phyloP scores from a whole-genome alignment of 1,140 invertebrate species.

The Homalodisca vitripennis region DNA sequence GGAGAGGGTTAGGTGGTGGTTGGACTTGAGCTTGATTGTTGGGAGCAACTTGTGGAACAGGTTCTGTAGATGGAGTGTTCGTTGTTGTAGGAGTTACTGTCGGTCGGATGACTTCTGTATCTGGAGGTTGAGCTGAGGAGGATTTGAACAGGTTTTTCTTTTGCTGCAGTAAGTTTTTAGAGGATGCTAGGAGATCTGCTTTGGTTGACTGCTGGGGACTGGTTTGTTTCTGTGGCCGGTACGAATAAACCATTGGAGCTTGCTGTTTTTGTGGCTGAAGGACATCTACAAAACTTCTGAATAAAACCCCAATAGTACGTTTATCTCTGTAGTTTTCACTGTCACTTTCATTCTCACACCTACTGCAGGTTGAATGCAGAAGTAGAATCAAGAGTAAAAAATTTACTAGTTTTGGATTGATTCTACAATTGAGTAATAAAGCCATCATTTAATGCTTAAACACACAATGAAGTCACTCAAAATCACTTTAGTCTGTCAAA shows the following conservation, averaged over 20 bases:
- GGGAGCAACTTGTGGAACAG: neutral
- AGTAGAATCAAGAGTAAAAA: no score
- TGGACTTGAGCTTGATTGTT: neutral
- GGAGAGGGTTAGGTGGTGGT: neutral
- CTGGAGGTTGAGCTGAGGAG: neutral
- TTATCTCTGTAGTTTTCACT: slow-evolving; percentile 19
- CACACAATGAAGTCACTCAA: no score
- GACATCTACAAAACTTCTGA: slow-evolving; percentile 31
- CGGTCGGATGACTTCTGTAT: neutral
- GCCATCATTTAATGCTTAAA: no score
- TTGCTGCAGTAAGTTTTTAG: slow-evolving; percentile 9
- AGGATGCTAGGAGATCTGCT: slow-evolving; percentile 23
- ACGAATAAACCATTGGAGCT: slow-evolving; percentile 5
- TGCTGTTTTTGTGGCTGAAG: slow-evolving; percentile 1
- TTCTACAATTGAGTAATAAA: no score
- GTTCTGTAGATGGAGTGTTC: neutral
- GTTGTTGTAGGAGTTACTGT: neutral
- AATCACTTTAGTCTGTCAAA: no score
- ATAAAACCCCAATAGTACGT: slow-evolving; percentile 35
- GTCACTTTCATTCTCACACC: no score
- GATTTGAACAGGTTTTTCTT: slow-evolving; percentile 4
- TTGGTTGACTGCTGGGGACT: neutral
- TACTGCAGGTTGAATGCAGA: no score
- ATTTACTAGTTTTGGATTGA: no score
- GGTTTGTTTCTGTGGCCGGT: neutral